Conservation (phyloP, 1,140 invertebrate species). For the Nixonia krombeini region DNA sequence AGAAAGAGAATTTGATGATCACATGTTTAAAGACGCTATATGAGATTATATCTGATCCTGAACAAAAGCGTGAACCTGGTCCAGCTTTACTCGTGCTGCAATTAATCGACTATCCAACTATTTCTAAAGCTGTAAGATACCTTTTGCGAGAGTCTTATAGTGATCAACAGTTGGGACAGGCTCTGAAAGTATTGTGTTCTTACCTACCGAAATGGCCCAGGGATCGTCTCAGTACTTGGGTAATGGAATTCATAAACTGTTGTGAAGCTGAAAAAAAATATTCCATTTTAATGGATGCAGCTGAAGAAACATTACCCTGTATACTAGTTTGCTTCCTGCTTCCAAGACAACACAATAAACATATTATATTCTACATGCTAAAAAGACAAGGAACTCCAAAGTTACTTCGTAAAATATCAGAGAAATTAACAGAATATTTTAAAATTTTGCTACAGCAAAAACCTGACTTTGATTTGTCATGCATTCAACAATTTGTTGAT, state of each 20-base stretch:
- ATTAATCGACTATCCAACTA: conserved; percentile 61
- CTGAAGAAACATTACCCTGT: conserved; percentile 68
- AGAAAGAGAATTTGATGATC: conserved; percentile 39
- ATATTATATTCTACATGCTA: conserved; percentile 73
- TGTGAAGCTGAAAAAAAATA: conserved; percentile 71
- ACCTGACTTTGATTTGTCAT: no score
- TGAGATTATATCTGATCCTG: conserved; percentile 57
- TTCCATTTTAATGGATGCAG: conserved; percentile 69
- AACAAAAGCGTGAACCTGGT: conserved; percentile 67
- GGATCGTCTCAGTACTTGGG: conserved; percentile 70
- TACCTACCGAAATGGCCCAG: conserved; percentile 72
- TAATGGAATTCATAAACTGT: conserved; percentile 71
- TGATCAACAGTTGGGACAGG: conserved; percentile 65
- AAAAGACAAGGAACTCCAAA: conserved; percentile 66
- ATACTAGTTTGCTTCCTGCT: conserved; percentile 67
- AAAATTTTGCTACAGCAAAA: no score
- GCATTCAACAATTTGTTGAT: conserved; percentile 70
- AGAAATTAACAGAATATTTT: not conserved
- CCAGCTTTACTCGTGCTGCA: conserved; percentile 74
- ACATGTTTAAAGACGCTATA: conserved; percentile 59
- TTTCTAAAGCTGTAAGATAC: conserved; percentile 67
- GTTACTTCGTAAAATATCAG: conserved; percentile 63
- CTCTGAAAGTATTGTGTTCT: conserved; percentile 65
- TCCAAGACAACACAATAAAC: conserved; percentile 66
- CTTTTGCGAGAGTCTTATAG: conserved; percentile 61